Evolutionary conservation across 1,140 invertebrate genomes (phyloP), one percentile per base, ranked within the genome.

Genomic region (Chlorops oryzae): DNA sequence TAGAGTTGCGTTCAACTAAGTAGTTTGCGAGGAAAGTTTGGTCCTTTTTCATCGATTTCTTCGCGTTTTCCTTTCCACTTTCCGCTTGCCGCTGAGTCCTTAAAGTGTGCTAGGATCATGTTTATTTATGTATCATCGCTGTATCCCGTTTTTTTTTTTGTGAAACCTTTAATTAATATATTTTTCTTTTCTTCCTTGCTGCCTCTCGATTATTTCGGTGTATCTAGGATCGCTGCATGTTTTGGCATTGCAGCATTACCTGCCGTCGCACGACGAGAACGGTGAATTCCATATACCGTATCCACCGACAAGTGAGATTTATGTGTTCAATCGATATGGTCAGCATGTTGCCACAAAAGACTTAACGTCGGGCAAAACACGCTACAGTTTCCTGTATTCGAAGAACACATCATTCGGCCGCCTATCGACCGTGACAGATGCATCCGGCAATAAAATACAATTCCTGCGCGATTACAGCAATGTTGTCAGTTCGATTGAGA

Each of bases 341-440:
- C 93, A 97, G 72, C 94, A 98, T 70, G 87, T 91, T 18, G 85
- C 86, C 3, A 97, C 94, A 0, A 90, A 90, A 69, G 92, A 96
- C 72, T 77, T 96, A 34, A 88, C 92, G 32, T 95, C 92, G 1
- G 89, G 89, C 21, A 90, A 92, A 75, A 88, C 86, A 1, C 81
- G 92, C 61, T 97, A 96, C 70, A 90, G 90, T 22, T 98, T 97
- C 76, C 78, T 94, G 2, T 98, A 98, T 73, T 95, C 88, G 17
- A 96, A 96, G 67, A 97, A 97, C 62, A 96, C 92, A 2, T 93
- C 90, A 63, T 94, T 95, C 62, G 94, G 94, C 1, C 92, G 93
- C 70, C 75, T 98, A 18, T 91, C 87, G 1, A 92, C 88, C 3
- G 90, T 98, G 1, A 92, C 88, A 1, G 93, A 96, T 73, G 87